Evolutionary conservation across 2,113 vertebrate genomes (phyloP).

Genomic region (Podocnemis expansa): DNA sequence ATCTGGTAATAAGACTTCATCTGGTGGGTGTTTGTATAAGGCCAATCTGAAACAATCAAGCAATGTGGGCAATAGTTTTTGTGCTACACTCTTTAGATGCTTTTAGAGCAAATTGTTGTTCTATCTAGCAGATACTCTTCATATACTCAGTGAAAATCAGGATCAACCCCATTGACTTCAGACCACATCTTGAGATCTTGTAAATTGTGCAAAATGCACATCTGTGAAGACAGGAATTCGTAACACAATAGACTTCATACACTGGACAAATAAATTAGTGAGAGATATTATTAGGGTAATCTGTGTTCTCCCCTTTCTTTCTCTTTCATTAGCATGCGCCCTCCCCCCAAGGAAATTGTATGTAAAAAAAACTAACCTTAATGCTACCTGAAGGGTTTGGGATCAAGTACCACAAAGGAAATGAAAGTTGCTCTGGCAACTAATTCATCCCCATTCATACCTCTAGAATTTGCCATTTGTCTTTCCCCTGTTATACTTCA

Average conservation of each 20-base stretch:
- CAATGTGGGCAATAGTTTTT: not conserved
- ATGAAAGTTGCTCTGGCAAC: not conserved
- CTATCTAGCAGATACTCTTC: not conserved
- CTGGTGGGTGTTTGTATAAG: not conserved
- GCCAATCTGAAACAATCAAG: not conserved
- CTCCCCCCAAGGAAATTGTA: not conserved
- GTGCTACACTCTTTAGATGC: not conserved
- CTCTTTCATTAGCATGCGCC: not conserved
- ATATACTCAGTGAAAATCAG: not conserved
- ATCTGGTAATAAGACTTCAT: not conserved
- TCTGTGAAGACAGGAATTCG: not conserved
- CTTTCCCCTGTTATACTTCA: not conserved
- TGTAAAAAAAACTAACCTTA: not conserved
- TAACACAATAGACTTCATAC: not conserved
- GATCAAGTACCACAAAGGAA: not conserved
- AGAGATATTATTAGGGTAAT: not conserved
- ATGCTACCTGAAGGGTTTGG: not conserved
- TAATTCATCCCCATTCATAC: not conserved
- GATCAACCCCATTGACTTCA: not conserved
- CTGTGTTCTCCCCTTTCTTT: not conserved
- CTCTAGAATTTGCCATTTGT: not conserved
- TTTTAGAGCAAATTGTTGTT: not conserved
- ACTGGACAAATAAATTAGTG: not conserved
- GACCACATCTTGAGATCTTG: not conserved
- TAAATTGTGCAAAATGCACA: not conserved